Base-by-base conservation (phyloP, 2,888 invertebrate genomes). In the Galerucella calmariensis region DNA sequence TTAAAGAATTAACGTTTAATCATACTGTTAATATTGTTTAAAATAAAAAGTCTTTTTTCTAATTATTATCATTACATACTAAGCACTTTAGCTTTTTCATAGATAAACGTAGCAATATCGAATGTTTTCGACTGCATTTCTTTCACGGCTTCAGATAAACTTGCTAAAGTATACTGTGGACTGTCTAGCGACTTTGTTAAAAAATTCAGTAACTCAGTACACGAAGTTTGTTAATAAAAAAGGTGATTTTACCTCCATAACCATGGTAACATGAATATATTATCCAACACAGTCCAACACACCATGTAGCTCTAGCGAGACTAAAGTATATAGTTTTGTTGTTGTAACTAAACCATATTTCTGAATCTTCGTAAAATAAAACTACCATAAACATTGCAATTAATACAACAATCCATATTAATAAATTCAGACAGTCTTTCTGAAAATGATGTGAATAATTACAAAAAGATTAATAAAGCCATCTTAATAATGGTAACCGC, bases 181-280 rank as follows among this genome's bases (percentile, higher is more conserved):
- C 20, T 20, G 20, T 1, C 20, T 20, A 20, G 20, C 20, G 20
- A 20, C 20, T 20, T 20, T 20, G 20, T 20, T 1, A 20, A 20
- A 1, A 35, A 4, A 6, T 35, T 35, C 35, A 35, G 8, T 41
- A 9, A 41, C 35, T 41, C 8, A 65, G n/a, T 16, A 41, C 14
- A 6, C 35, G 4, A 14, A 44, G 8, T 48, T 24, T 24, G 44
- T 73, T 67, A 58, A 75, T 72, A 14, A 16, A 46, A 67, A 53
- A 46, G 16, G 35, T 1, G 16, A 46, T 53, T 46, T 73, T 79
- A 82, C 83, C 79, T 73, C 79, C 79, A 73, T 80, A 78, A 65
- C 82, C 82, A 61, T 79, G 73, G 63, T 79, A 76, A 59, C 78
- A 79, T 59, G 81, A 77, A 74, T 79, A 79, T 61, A 79, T 72